Percentiles rank a stretch among this genome's conserved stretches.
phyloP scores from a whole-genome alignment of 1,140 invertebrate genomes.

The Apis dorsata region DNA sequence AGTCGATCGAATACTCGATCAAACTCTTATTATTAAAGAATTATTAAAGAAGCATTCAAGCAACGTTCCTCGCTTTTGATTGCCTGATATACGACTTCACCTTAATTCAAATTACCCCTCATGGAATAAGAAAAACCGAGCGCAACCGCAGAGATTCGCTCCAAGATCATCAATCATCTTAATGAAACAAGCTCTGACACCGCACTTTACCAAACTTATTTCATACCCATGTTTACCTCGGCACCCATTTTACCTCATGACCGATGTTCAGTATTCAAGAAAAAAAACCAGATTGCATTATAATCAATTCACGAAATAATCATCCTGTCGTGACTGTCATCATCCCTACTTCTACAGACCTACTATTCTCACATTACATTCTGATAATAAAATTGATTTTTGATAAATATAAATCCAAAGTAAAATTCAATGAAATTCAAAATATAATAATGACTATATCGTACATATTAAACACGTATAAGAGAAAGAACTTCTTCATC shows the following conservation, averaged over 20 bases:
- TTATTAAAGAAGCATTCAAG: not conserved
- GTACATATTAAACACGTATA: no score
- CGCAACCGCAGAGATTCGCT: not conserved
- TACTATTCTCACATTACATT: not conserved
- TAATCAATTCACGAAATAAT: slow-evolving; percentile 5
- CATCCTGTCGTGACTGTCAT: not conserved
- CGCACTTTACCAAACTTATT: slow-evolving; percentile 23
- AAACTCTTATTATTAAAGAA: not conserved
- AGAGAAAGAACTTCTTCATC: no score
- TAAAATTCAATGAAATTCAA: no score
- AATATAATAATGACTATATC: no score
- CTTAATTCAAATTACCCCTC: slow-evolving; percentile 14
- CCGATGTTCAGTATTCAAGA: not conserved
- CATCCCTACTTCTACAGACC: not conserved
- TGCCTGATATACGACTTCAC: slow-evolving; percentile 10
- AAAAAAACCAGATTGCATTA: not conserved
- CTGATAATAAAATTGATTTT: not conserved
- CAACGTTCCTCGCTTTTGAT: not conserved
- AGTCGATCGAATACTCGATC: not conserved
- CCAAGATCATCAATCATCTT: slow-evolving; percentile 17
- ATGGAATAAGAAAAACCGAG: slow-evolving; percentile 10
- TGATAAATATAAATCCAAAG: no score
- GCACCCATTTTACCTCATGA: slow-evolving; percentile 1
- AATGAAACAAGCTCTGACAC: slow-evolving; percentile 27
- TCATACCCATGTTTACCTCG: slow-evolving; percentile 15